Evolutionary conservation across 2,113 vertebrate genomes (phyloP), one percentile per base, ranked within the genome.

Genomic region (Caloenas nicobarica): DNA sequence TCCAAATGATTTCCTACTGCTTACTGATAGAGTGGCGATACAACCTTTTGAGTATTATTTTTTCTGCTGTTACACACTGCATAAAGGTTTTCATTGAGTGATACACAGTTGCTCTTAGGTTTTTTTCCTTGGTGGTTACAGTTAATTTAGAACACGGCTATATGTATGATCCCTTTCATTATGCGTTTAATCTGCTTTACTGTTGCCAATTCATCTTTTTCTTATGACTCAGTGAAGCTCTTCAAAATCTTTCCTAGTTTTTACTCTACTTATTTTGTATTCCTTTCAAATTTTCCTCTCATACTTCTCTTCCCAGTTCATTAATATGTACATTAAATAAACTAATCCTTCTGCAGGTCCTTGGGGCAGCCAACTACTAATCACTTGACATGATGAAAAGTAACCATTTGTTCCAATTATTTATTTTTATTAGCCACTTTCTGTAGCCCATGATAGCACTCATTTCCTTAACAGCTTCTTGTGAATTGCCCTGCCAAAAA

Each of bases 401-500:
- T 86, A 95, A 86, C 88, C 91, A 90, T 96, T 96, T 92, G 84
- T 93, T 96, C 93, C 91, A 88, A 92, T 93, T 94, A 92, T 93
- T 95, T 96, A 93, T 96, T 96, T 97, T 96, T 96, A 95, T 89
- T 96, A 96, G 81, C 86, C 69, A 58, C 58, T 96, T 89, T 88
- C 89, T 51, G 2, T 89, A 92, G 86, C 58, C 83, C 73, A 73
- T 89, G 92, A 94, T 93, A 91, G 86, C 65, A 24, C 83, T 87
- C 86, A 89, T 97, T 96, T 96, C 92, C 93, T 93, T 96, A 92
- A 96, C 81, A 94, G 95, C 92, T 91, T 93, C 96, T 97, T 90
- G 44, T 58, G 91, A 95, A 89, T 58, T 81, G 36, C 77, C 54
- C 54, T 92, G 88, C 88, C 95, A 96, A 84, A 90, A 92, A 92